These are phyloP conservation scores for Heliconius himera DNA, from an alignment of 1,140 invertebrate genomes.

Conservation along the genomic window DNA sequence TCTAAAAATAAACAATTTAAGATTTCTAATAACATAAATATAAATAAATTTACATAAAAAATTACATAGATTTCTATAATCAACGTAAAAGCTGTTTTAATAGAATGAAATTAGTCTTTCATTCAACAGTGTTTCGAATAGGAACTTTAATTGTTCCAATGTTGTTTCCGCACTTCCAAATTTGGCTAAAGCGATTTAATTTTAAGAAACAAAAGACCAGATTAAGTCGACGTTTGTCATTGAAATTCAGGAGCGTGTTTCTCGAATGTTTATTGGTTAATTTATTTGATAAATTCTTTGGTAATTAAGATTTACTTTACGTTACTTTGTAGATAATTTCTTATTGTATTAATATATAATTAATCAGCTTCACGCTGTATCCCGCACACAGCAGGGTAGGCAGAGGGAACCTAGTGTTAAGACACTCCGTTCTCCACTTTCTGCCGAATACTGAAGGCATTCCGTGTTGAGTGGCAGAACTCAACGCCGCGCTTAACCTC, in stretches of 20 bases:
- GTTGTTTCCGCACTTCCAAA: constrained; percentile 57
- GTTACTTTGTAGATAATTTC: background rate
- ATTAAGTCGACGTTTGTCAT: constrained; percentile 56
- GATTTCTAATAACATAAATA: background rate
- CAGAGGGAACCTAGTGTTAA: too few species aligned
- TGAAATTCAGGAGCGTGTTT: constrained; percentile 43
- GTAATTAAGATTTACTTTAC: constrained; percentile 9
- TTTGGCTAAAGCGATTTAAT: constrained; percentile 69
- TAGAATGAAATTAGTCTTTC: constrained; percentile 36
- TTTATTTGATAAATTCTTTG: constrained; percentile 32
- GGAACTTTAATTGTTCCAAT: constrained; percentile 41
- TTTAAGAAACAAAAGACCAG: constrained; percentile 62
- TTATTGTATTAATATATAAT: constrained; percentile 18
- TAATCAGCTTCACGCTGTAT: too few species aligned
- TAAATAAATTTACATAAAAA: background rate
- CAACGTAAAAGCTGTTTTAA: constrained; percentile 23
- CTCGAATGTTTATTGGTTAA: constrained; percentile 25
- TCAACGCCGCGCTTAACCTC: too few species aligned
- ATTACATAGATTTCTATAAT: constrained; percentile 14
- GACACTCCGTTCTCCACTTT: too few species aligned
- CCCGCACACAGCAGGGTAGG: too few species aligned
- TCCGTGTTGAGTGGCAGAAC: too few species aligned
- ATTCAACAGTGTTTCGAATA: constrained; percentile 39
- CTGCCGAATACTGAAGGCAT: too few species aligned
- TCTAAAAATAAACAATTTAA: too few species aligned